Base-by-base conservation (phyloP, 2,888 invertebrate species). In the Pediacus dermestoides region DNA sequence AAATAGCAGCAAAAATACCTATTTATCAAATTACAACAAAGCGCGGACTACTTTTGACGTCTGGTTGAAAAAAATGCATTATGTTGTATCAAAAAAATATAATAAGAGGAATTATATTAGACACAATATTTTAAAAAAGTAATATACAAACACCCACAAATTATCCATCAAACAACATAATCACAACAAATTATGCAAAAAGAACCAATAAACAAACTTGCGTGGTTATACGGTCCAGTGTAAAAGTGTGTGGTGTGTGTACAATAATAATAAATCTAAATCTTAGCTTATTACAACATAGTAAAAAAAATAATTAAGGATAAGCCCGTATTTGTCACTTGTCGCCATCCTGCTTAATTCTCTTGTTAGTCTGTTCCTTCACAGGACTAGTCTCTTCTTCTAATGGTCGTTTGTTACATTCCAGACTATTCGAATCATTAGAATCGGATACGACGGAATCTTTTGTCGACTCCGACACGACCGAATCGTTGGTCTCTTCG, bases 401-500 rank as follows among this genome's bases (percentile, higher is more conserved):
- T 34, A 64, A 62, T 51, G 69, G 55, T 48, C 68, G 69, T 44
- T 55, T 52, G 42, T 50, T 50, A 30, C 44, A 41, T 11, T 51
- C 50, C 36, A 57, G 44, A 61, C 52, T 67, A 63, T 58, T 68
- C 6, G 52, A 54, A 31, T 55, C 55, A 34, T 52, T 48, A 4
- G 32, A 16, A 6, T 53, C 48, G 16, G 49, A 44, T 40, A 57
- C 47, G 25, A 50, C 52, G 12, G 66, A 66, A 40, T 72, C 72
- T 57, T 72, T 72, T 44, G 72, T 73, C 14, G 67, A 67, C 44
- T 65, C 66, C 9, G 67, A 68, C 13, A 72, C 70, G 44, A 73
- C 64, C 36, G 72, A 72, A 55, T 74, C 75, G 52, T 74, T 74
- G 41, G 74, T 74, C 57, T 74, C 73, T 70, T 80, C 76, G 58